Conservation (phyloP, 2,888 invertebrate species). For the Megamerina dolium region DNA sequence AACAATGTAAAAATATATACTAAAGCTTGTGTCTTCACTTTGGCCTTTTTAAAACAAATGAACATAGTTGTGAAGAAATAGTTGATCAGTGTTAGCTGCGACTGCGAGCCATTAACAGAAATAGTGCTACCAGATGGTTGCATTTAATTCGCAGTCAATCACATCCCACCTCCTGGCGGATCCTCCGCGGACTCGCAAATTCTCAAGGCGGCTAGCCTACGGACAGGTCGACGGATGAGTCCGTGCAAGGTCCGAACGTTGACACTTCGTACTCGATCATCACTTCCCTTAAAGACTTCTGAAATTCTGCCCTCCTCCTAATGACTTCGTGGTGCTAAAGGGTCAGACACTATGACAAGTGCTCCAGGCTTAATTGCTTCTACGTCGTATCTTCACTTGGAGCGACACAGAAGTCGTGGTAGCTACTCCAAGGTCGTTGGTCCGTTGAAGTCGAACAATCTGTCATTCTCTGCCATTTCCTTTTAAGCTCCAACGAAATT, state of each 20-base stretch:
- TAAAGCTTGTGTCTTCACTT: too few relatives aligned
- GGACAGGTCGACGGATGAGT: constrained; percentile 13
- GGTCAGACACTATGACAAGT: constrained; percentile 13
- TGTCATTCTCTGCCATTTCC: too few relatives aligned
- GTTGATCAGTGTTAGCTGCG: too few relatives aligned
- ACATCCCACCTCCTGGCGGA: not conserved
- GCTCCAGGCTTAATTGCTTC: constrained; percentile 8
- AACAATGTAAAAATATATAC: too few relatives aligned
- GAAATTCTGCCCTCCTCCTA: constrained; percentile 12
- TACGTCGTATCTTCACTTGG: constrained; percentile 14
- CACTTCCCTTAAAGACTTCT: constrained; percentile 3
- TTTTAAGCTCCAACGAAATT: too few relatives aligned
- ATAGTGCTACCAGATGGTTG: too few relatives aligned
- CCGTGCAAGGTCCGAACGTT: constrained; percentile 11
- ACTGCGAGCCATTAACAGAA: too few relatives aligned
- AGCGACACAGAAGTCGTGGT: constrained; percentile 8
- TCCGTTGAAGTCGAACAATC: too few relatives aligned
- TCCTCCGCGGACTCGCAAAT: constrained; percentile 9
- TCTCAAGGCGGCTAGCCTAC: constrained; percentile 11
- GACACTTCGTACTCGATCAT: constrained; percentile 15
- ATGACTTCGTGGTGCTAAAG: constrained; percentile 8
- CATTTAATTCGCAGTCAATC: too few relatives aligned
- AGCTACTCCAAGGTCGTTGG: too few relatives aligned
- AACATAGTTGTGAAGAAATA: too few relatives aligned
- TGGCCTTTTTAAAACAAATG: too few relatives aligned